Evolutionary conservation across 1,140 invertebrate species (phyloP).

Genomic region (Hetaerina americana): DNA sequence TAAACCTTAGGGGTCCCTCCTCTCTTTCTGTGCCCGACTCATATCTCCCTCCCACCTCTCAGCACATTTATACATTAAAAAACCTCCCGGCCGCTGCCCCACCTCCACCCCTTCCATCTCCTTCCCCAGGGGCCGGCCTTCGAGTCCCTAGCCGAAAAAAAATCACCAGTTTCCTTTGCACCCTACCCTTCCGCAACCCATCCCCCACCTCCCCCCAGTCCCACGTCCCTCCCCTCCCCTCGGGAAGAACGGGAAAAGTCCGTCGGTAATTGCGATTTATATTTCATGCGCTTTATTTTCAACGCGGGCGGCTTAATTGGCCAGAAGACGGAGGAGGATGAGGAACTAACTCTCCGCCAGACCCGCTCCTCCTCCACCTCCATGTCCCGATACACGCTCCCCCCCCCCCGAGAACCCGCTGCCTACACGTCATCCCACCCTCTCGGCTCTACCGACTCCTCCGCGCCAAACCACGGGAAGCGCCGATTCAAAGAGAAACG

Average conservation of each 20-base stretch:
- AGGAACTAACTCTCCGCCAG: too few species aligned
- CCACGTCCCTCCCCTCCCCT: not conserved
- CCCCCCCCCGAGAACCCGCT: not conserved
- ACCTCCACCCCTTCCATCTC: too few species aligned
- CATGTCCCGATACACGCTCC: too few species aligned
- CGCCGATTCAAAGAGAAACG: not conserved
- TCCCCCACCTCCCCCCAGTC: too few species aligned
- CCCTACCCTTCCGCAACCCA: too few species aligned
- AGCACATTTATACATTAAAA: too few species aligned
- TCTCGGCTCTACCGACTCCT: not conserved
- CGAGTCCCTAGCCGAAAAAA: too few species aligned
- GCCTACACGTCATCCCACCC: not conserved
- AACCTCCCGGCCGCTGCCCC: too few species aligned
- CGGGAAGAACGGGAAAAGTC: not conserved
- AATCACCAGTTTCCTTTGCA: too few species aligned
- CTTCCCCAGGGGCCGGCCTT: too few species aligned
- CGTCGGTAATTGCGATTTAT: constrained; percentile 1
- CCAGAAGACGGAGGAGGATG: constrained; percentile 1
- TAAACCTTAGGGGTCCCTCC: not conserved
- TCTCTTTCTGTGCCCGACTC: not conserved
- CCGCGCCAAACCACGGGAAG: not conserved
- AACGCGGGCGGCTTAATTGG: constrained; percentile 1
- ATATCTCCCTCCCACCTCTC: too few species aligned
- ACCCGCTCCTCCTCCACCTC: too few species aligned
- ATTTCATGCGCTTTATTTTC: constrained; percentile 4